A percentile compares a stretch with the other conserved stretches of the same genome.
phyloP scores from a whole-genome alignment of 2,797 vertebrate genomes.

The Lepidocolaptes lacrymiger region DNA sequence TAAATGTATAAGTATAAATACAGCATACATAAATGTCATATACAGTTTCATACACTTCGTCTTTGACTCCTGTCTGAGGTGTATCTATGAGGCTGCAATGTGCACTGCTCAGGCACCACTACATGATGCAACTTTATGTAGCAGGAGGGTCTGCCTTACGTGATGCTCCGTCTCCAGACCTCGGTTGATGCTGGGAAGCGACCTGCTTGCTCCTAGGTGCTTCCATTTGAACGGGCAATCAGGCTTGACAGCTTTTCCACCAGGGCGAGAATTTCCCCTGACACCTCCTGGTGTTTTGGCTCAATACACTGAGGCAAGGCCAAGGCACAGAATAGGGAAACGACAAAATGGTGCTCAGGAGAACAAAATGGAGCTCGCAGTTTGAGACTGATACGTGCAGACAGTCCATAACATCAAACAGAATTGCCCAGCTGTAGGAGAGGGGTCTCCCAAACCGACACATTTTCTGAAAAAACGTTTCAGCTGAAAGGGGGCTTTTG shows the following conservation, averaged over 20 bases:
- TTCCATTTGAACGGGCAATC: slow-evolving; percentile 28
- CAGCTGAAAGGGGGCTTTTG: slow-evolving; percentile 30
- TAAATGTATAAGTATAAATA: not conserved
- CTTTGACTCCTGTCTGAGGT: not conserved
- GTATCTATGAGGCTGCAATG: fast-evolving
- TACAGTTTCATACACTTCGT: no score
- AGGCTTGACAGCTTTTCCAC: slow-evolving; percentile 44
- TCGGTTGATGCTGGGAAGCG: not conserved
- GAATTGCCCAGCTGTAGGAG: slow-evolving; percentile 34
- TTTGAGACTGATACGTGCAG: slow-evolving; percentile 54
- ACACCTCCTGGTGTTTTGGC: slow-evolving; percentile 68
- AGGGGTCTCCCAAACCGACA: not conserved
- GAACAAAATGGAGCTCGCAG: slow-evolving; percentile 42
- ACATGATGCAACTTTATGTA: not conserved
- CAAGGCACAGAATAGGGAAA: slow-evolving; percentile 18
- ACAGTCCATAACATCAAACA: slow-evolving; percentile 68
- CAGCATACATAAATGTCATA: not conserved
- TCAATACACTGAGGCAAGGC: slow-evolving; percentile 11
- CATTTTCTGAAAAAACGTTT: not conserved
- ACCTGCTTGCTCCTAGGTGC: slow-evolving; percentile 11
- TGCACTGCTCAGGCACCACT: fast-evolving
- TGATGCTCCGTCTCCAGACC: not conserved
- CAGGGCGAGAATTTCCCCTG: slow-evolving; percentile 10
- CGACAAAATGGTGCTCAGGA: slow-evolving; percentile 48
- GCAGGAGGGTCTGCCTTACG: not conserved